A percentile compares a stretch with the other conserved stretches of the same genome.
Conservation (phyloP, 2,113 vertebrate genomes). For the Buteo buteo region DNA sequence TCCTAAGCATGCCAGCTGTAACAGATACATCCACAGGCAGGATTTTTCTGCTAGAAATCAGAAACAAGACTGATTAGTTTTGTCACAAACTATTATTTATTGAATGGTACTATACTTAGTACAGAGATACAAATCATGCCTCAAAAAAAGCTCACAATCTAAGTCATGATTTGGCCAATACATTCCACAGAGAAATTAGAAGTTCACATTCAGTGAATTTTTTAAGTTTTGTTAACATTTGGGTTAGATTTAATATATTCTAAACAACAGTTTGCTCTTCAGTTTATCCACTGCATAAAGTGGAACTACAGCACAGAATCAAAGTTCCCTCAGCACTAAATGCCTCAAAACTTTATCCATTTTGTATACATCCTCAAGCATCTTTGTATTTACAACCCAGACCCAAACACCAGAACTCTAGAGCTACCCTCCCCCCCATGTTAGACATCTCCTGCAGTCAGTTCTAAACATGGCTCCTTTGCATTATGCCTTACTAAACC, state of each 20-base stretch:
- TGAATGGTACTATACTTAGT: neutral
- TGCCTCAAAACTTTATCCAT: neutral
- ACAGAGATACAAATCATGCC: neutral
- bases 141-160: neutral
- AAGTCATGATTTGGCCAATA: neutral
- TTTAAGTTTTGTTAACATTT: neutral
- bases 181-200: neutral
- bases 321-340: neutral
- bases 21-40: neutral
- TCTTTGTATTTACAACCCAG: neutral
- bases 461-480: accelerated
- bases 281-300: neutral
- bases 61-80: conserved; percentile 38
- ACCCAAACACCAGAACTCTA: neutral
- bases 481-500: neutral
- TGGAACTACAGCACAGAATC: neutral
- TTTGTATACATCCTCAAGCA: accelerated
- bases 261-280: neutral
- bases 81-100: conserved; percentile 30
- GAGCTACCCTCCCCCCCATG: neutral
- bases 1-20: neutral
- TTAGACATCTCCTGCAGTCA: accelerated
- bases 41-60: conserved; percentile 8
- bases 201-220: neutral
- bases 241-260: neutral